A percentile compares a stretch with the other conserved stretches of the same genome.
Evolutionary conservation across 1,140 invertebrate genomes (phyloP).

Genomic region (Conus ventricosus): DNA sequence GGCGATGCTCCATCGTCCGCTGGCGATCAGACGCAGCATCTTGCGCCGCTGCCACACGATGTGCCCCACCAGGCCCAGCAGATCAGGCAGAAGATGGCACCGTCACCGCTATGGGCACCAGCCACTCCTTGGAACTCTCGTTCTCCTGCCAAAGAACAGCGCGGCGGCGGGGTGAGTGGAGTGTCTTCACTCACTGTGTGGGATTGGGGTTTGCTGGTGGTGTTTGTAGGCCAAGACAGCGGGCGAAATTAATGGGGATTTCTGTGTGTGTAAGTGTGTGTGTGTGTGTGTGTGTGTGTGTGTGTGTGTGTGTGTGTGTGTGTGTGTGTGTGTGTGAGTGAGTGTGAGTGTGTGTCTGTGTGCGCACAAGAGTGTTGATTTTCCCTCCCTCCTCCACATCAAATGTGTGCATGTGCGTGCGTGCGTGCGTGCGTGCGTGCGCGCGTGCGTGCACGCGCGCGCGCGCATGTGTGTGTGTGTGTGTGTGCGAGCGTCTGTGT

Average conservation of each 20-base stretch:
- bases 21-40: constrained; percentile 49
- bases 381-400: no score
- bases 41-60: constrained; percentile 38
- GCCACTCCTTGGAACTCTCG: constrained; percentile 47
- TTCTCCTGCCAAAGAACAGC: constrained; percentile 40
- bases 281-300: neutral
- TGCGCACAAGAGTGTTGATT: no score
- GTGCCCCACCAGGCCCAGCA: constrained; percentile 33
- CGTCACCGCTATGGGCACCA: constrained; percentile 38
- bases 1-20: constrained; percentile 61
- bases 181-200: neutral
- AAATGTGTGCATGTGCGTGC: no score
- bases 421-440: no score
- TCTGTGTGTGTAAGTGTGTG: neutral
- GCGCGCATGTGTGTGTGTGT: no score
- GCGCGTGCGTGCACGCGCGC: no score
- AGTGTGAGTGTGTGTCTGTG: no score
- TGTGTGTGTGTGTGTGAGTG: no score
- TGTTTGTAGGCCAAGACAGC: neutral
- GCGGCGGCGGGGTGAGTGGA: neutral
- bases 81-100: constrained; percentile 29
- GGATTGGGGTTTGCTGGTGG: neutral
- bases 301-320: no score
- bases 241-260: no score
- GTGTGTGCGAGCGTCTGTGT: no score